Evolutionary conservation across 2,113 vertebrate genomes (phyloP), one percentile per base, ranked within the genome.

Genomic region (Pelodiscus sinensis): DNA sequence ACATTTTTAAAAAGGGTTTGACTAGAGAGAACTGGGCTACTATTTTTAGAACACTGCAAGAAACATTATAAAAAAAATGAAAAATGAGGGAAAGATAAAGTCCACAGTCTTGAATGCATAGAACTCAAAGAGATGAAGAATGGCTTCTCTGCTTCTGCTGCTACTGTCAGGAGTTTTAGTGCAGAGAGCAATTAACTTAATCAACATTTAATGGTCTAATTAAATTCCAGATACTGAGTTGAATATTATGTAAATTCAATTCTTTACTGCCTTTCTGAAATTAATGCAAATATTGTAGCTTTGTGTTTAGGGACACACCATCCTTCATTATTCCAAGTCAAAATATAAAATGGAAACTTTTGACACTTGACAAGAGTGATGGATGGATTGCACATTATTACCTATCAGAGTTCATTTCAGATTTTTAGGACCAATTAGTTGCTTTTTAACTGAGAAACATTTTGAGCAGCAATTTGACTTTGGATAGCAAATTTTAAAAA

Each of bases 401-500:
- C 29, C 87, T 90, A 88, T 86, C 79, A 90, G 24, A 88, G 80
- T 24, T 60, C 73, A 88, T 75, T 94, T 94, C 81, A 96, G 81
- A 85, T 85, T 87, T 89, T 38, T 50, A 96, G 56, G 91, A 94
- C 31, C 77, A 50, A 90, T 2, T 90, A 84, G 38, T 78, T 79
- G 14, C 87, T 96, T 86, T 78, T 60, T 83, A 89, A 86, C 3
- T 52, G 31, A 81, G 54, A 85, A 0, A 3, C n/a, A 86, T 52
- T 93, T 84, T 58, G 93, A 95, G 75, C 38, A 92, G 22, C 68
- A 92, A 44, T 8, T 29, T 80, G 84, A 88, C 24, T 58, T 82
- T 19, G 68, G 84, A 92, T 81, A 96, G 85, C 90, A 80, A 12
- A 90, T 55, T 84, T 87, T 87, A 81, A 93, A 95, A 92, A 81